Percentiles rank a stretch among this genome's conserved stretches.
phyloP scores from a whole-genome alignment of 2,888 invertebrate species.

The Nephrocerus scutellatus region DNA sequence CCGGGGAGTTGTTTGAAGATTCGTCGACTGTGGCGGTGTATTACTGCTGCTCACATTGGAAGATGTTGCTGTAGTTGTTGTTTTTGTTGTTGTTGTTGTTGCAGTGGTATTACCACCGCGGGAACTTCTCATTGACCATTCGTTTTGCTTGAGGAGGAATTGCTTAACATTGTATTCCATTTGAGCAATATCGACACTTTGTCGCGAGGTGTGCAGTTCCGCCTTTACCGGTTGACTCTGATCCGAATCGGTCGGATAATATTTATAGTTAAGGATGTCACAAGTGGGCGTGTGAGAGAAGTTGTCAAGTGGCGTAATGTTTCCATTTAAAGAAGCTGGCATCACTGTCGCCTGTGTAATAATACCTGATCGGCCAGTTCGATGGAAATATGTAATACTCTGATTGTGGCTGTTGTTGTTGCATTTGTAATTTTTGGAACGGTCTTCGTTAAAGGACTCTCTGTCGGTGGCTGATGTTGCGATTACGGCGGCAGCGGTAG shows the following conservation, averaged over 20 bases:
- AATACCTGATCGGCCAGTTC: neutral
- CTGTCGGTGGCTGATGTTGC: slow-evolving; percentile 9
- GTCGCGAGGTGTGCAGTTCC: slow-evolving; percentile 40
- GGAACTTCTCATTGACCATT: slow-evolving; percentile 44
- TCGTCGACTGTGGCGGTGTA: neutral
- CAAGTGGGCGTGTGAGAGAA: slow-evolving; percentile 39
- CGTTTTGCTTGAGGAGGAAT: slow-evolving; percentile 57
- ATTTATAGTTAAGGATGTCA: slow-evolving; percentile 44
- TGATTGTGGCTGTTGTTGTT: slow-evolving; percentile 18
- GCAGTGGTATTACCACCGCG: slow-evolving; percentile 11
- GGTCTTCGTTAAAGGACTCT: slow-evolving; percentile 8
- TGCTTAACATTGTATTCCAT: slow-evolving; percentile 74
- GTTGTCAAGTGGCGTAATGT: slow-evolving; percentile 4
- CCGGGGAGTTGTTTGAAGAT: no score
- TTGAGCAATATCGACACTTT: slow-evolving; percentile 57
- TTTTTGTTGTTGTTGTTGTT: slow-evolving; percentile 5
- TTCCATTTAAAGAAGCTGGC: neutral
- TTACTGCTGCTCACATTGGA: slow-evolving; percentile 12
- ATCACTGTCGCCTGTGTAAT: neutral
- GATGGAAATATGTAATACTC: neutral
- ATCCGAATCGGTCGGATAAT: slow-evolving; percentile 41
- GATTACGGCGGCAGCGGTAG: no score
- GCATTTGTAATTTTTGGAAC: slow-evolving; percentile 12
- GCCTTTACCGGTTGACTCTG: slow-evolving; percentile 38
- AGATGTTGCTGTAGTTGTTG: slow-evolving; percentile 4